These are phyloP conservation scores for Hylomyscus alleni DNA, from an alignment of 2,797 vertebrate genomes.

Conservation along the genomic window DNA sequence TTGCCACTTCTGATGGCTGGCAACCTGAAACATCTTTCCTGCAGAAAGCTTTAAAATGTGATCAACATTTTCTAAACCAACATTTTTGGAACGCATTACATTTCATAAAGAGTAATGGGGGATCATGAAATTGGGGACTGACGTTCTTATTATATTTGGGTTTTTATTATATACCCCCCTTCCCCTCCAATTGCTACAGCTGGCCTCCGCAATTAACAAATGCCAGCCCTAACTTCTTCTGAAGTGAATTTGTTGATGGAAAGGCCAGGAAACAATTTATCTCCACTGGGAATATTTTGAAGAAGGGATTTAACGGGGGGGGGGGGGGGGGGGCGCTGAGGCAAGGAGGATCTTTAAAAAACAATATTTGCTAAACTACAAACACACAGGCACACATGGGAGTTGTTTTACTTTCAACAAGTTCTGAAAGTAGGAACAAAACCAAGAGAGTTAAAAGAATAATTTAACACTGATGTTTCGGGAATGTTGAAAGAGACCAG, in stretches of 20 bases:
- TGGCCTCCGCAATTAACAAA: conserved; percentile 67
- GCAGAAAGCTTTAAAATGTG: not conserved
- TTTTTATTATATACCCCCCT: not conserved
- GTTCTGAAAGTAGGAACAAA: conserved; percentile 76
- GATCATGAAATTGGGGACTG: conserved; percentile 39
- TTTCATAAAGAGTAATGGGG: conserved; percentile 24
- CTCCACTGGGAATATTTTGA: conserved; percentile 73
- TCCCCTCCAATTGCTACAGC: conserved; percentile 7
- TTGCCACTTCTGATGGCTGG: not conserved
- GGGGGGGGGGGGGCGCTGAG: not conserved
- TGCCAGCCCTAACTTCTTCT: conserved; percentile 41
- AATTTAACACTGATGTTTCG: conserved; percentile 74
- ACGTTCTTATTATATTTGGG: conserved; percentile 38
- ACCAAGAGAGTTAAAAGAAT: conserved; percentile 72
- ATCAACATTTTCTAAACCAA: conserved; percentile 58
- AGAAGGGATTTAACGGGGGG: conserved; percentile 51
- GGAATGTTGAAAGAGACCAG: conserved; percentile 62
- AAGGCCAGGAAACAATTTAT: conserved; percentile 74
- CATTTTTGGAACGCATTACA: conserved; percentile 32
- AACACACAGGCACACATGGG: conserved; percentile 78
- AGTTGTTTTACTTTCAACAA: conserved; percentile 84
- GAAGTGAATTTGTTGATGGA: conserved; percentile 58
- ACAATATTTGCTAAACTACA: conserved; percentile 78
- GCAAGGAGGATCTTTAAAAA: conserved; percentile 47
- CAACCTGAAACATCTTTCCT: not conserved